A percentile compares a stretch with the other conserved stretches of the same genome.
Conservation (phyloP, 2,888 invertebrate species). For the Emmelina monodactyla region DNA sequence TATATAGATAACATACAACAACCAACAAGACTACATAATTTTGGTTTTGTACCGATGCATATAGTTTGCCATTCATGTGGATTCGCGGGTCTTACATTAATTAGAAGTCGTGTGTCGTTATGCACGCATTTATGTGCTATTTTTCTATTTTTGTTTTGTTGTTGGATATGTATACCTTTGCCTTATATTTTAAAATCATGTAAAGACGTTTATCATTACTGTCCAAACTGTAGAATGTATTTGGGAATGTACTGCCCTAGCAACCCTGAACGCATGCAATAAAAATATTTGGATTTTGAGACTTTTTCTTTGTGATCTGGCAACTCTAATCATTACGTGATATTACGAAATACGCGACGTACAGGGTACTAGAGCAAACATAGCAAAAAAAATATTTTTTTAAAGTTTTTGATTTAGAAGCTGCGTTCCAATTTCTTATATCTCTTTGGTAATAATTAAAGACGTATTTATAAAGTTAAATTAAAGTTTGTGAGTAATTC, state of each 20-base stretch:
- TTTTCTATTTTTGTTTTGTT: conserved; percentile 44
- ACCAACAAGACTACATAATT: conserved; percentile 31
- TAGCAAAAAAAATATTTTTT: no score
- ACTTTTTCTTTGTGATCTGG: no score
- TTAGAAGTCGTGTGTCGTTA: conserved; percentile 36
- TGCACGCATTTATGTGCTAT: conserved; percentile 51
- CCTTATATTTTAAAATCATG: conserved; percentile 52
- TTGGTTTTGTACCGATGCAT: conserved; percentile 41
- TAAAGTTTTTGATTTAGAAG: no score
- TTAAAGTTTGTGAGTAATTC: no score
- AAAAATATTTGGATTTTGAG: no score
- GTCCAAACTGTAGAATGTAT: conserved; percentile 43
- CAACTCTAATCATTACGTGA: no score
- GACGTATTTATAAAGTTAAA: no score
- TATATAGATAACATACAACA: conserved; percentile 40
- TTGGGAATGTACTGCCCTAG: conserved; percentile 54
- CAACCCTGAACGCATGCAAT: no score
- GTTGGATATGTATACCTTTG: conserved; percentile 52
- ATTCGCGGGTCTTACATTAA: conserved; percentile 37
- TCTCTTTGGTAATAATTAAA: no score
- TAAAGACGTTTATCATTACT: conserved; percentile 56
- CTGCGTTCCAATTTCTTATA: no score
- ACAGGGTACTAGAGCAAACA: no score
- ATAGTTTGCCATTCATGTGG: conserved; percentile 49
- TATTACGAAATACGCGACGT: no score